These are phyloP conservation scores for Malacoctenus gilli DNA, from an alignment of 2,797 vertebrate species.

Conservation along the genomic window DNA sequence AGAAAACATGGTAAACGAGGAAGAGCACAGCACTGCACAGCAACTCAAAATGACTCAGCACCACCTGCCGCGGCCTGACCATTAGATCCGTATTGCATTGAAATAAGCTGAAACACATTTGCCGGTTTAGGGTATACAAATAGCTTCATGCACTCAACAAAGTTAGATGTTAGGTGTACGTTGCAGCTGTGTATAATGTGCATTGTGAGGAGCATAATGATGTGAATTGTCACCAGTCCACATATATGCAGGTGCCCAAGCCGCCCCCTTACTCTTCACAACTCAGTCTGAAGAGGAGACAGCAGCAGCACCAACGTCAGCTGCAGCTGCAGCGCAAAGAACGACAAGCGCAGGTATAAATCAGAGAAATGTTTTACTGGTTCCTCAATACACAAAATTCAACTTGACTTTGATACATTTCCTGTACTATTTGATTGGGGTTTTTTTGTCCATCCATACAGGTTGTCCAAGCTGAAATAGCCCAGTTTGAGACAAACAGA, in stretches of 20 bases:
- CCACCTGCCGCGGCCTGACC: too few species aligned
- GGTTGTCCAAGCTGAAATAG: conserved; percentile 85
- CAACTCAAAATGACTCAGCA: too few species aligned
- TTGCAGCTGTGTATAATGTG: too few species aligned
- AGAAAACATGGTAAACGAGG: not conserved
- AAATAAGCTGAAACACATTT: too few species aligned
- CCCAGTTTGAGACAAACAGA: conserved; percentile 85
- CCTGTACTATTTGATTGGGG: not conserved
- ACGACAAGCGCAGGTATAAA: conserved; percentile 85
- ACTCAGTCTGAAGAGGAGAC: conserved; percentile 76
- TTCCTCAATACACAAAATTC: not conserved
- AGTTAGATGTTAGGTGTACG: conserved; percentile 23
- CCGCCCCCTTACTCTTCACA: conserved; percentile 71
- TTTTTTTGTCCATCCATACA: conserved; percentile 56
- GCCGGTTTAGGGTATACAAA: too few species aligned
- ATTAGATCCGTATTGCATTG: too few species aligned
- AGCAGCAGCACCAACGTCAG: conserved; percentile 71
- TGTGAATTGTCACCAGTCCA: conserved; percentile 79
- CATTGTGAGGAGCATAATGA: conserved; percentile 78
- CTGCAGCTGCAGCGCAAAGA: conserved; percentile 73
- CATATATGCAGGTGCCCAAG: conserved; percentile 82
- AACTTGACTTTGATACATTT: conserved; percentile 1
- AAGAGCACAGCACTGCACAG: not conserved
- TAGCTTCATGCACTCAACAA: too few species aligned
- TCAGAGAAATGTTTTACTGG: conserved; percentile 1